These are phyloP conservation scores for Sminthurinus aureus DNA, from an alignment of 2,888 invertebrate genomes.

Conservation along the genomic window DNA sequence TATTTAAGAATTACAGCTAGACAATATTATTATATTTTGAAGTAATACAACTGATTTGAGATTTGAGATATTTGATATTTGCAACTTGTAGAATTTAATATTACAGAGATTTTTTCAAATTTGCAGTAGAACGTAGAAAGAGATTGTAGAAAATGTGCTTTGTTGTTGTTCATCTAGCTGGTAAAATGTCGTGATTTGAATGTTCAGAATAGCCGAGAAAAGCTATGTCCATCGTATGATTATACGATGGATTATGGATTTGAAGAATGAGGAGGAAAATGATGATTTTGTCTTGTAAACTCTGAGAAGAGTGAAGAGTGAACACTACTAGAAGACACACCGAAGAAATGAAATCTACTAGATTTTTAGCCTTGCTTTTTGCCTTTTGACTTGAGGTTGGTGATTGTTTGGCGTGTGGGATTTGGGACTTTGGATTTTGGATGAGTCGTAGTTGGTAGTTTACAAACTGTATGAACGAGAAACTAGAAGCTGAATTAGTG, in stretches of 20 bases:
- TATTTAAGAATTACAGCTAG: background rate
- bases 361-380: background rate
- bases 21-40: background rate
- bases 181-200: slow-evolving; percentile 36
- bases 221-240: slow-evolving; percentile 35
- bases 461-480: background rate
- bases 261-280: background rate
- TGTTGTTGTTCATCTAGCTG: slow-evolving; percentile 36
- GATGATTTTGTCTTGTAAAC: background rate
- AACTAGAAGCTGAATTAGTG: background rate
- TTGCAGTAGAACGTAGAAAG: background rate
- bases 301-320: no score
- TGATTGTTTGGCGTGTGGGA: no score
- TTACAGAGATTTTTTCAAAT: background rate
- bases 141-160: background rate
- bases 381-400: background rate
- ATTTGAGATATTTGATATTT: background rate
- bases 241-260: slow-evolving; percentile 1
- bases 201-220: slow-evolving; percentile 19
- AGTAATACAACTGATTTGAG: background rate
- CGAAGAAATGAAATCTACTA: background rate
- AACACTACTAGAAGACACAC: background rate
- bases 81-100: background rate
- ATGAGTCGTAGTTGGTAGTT: no score
- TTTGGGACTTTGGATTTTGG: no score